Percentiles rank a stretch among this genome's conserved stretches.
phyloP scores from a whole-genome alignment of 2,888 invertebrate species.

The Melinopterus prodromus region DNA sequence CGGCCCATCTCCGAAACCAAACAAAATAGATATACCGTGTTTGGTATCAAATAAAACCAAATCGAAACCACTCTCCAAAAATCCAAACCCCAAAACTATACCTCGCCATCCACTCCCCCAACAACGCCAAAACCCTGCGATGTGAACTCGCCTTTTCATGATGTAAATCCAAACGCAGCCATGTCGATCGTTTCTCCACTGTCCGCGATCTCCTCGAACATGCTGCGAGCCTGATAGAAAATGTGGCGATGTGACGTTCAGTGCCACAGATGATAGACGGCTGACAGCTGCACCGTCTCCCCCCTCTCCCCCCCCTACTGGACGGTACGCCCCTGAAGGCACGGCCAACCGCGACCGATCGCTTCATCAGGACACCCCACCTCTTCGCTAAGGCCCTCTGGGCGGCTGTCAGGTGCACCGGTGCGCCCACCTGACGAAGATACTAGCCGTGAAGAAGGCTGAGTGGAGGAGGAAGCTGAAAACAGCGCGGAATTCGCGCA shows the following conservation, averaged over 20 bases:
- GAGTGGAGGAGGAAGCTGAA: constrained; percentile 48
- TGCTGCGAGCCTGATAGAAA: constrained; percentile 54
- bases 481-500: constrained; percentile 58
- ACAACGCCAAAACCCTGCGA: neutral
- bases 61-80: neutral
- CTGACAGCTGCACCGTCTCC: constrained; percentile 57
- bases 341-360: constrained; percentile 5
- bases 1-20: neutral
- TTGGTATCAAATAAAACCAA: neutral
- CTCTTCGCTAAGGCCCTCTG: constrained; percentile 23
- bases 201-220: constrained; percentile 39
- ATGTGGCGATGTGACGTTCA: constrained; percentile 60
- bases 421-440: constrained; percentile 43
- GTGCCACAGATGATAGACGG: constrained; percentile 61
- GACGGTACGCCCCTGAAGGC: constrained; percentile 23
- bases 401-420: constrained; percentile 7
- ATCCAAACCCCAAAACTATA: neutral
- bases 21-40: neutral
- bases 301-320: constrained; percentile 35
- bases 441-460: constrained; percentile 49
- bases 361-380: neutral
- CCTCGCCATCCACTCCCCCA: neutral
- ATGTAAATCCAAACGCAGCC: neutral
- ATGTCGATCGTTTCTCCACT: neutral
- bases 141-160: neutral